Base-by-base conservation (phyloP, 1,140 invertebrate species). In the Hylaeus anthracinus region DNA sequence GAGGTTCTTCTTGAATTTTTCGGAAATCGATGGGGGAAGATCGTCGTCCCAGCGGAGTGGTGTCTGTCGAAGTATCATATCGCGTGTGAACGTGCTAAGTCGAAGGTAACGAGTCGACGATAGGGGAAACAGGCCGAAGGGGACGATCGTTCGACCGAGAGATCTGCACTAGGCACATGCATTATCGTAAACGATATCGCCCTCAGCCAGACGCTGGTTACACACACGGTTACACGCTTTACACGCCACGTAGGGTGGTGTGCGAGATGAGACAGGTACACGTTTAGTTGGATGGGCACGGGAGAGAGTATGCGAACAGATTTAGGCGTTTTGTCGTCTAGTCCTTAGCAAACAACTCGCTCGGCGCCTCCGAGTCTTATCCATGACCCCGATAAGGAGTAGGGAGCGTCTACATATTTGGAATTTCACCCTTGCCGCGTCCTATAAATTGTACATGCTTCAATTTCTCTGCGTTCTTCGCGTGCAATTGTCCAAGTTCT, bases 171-270 rank as follows among this genome's bases (percentile, higher is more conserved):
- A 86, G 82, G 84, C 86, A 71, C 79, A 84, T 87, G 82, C 85
- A 84, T 86, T 87, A 87, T 87, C 86, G 76, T 76, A 81, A 83
- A 84, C 82, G 85, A 87, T 87, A 87, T 87, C 82, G 85, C 76
- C 75, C 45, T 77, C 55, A 67, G 63, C 74, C 85, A 87, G 86
- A 82, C 86, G 48, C 56, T 65, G 74, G 69, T 77, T 72, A 72
- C 61, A 86, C 48, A 63, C 26, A 61, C 14, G 37, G 15, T n/a
- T 39, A 37, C 37, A 56, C n/a, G 14, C 55, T 67, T 70, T n/a
- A 70, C 55, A 71, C 37, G 48, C 15, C 37, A n/a, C n/a, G 15
- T 39, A 61, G 37, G 65, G 64, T 66, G 41, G 56, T 37, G 64
- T 41, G 60, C 43, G 73, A 81, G 78, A 43, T 69, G 75, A 64